Evolutionary conservation across 2,888 invertebrate species (phyloP), one percentile per base, ranked within the genome.

Genomic region (Exephanes ischioxanthus): DNA sequence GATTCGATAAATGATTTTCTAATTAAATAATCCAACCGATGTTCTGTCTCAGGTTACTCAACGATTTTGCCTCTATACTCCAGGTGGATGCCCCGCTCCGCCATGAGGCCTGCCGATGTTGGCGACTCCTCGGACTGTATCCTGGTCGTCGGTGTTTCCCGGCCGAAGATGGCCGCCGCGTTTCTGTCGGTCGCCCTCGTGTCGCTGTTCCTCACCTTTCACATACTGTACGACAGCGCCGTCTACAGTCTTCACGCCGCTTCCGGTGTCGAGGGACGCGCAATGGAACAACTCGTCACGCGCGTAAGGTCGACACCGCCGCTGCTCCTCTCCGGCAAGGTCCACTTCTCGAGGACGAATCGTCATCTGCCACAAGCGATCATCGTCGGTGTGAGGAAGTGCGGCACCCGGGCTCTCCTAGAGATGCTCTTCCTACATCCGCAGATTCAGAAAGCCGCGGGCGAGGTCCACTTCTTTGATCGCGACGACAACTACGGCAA

Each of bases 401-500:
- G 99, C 92, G 99, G 99, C 26, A 99, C 99, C 0, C 95, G 99
- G 80, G 99, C 99, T 0, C 96, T 99, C 6, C 96, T 99, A 77
- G 99, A 99, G 95, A 99, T 99, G 97, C 95, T 99, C 75, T 98
- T 98, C 93, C 96, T 99, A 72, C 99, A 99, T 95, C 98, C 98
- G 16, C 96, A 97, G 95, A 97, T 99, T 81, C 98, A 98, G 94
- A 98, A 98, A 92, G 98, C 99, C 1, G 97, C 98, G 19, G 97
- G 98, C 30, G 99, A 99, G 94, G 97, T 99, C 51, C 99, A 99
- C 94, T 99, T 99, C 95, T 99, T 99, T 94, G 99, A 99, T 94
- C 96, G 98, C 77, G 98, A 98, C 92, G 98, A 98, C 91, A 98
- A 98, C 94, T 99, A 99, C 94, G 96, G 96, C 77, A 96, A 97